Conservation (phyloP, 2,888 invertebrate species). For the Andrena chrysosceles region DNA sequence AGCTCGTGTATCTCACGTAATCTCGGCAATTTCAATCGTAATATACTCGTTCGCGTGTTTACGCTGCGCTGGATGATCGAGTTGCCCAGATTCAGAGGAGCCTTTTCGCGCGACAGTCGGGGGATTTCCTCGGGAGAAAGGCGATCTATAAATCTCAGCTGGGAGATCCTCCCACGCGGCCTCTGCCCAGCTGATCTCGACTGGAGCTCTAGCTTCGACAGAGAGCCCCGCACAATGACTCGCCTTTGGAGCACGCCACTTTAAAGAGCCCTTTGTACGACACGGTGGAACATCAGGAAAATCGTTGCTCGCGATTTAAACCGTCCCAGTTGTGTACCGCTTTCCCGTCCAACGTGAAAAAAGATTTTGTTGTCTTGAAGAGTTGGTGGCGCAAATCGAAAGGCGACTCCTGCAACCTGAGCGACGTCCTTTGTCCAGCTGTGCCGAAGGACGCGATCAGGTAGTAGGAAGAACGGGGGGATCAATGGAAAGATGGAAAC, state of each 20-base stretch:
- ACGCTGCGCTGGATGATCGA: background rate
- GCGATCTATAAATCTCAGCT: constrained; percentile 59
- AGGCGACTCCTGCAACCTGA: constrained; percentile 38
- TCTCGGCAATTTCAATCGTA: background rate
- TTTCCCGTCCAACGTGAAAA: background rate
- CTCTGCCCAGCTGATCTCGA: constrained; percentile 59
- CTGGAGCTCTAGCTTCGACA: constrained; percentile 1
- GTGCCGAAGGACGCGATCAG: constrained; percentile 42
- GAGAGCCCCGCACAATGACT: constrained; percentile 48
- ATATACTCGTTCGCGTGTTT: background rate
- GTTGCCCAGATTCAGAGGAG: constrained; percentile 27
- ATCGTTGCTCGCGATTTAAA: constrained; percentile 36
- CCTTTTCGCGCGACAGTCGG: background rate
- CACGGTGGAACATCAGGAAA: constrained; percentile 15
- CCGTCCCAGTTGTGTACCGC: constrained; percentile 9
- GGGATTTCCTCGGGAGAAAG: constrained; percentile 10
- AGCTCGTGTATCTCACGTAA: background rate
- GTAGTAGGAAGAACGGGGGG: constrained; percentile 32
- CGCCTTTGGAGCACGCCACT: constrained; percentile 33
- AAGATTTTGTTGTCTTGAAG: constrained; percentile 27
- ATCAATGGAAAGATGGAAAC: constrained; percentile 34
- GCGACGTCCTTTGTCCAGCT: constrained; percentile 43
- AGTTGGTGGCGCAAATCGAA: constrained; percentile 48
- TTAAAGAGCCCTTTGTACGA: constrained; percentile 45
- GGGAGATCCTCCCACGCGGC: constrained; percentile 51